Conservation (phyloP, 1,140 invertebrate species). For the Ceratosolen fusciceps region DNA sequence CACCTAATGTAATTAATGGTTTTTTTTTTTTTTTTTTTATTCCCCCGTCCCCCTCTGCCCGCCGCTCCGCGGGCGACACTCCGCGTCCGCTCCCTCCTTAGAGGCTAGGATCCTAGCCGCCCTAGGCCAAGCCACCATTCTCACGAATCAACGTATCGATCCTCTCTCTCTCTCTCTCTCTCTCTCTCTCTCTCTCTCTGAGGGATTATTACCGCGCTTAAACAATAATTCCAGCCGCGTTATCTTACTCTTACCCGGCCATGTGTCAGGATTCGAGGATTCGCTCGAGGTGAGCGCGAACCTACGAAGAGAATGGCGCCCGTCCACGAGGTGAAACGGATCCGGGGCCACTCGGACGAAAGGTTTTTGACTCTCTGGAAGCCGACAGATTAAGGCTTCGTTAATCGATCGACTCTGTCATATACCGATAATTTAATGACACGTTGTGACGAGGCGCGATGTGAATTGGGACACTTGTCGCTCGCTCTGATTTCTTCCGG, state of each 20-base stretch:
- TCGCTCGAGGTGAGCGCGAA: not conserved
- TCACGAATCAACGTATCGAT: too few relatives aligned
- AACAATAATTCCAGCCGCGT: not conserved
- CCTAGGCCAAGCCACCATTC: too few relatives aligned
- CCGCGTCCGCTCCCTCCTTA: too few relatives aligned
- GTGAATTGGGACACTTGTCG: conserved; percentile 36
- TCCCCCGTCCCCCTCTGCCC: too few relatives aligned
- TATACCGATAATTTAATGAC: too few relatives aligned
- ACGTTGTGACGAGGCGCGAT: not conserved
- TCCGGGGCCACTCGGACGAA: too few relatives aligned
- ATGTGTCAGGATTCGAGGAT: not conserved
- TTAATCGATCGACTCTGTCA: not conserved
- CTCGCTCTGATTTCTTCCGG: conserved; percentile 32
- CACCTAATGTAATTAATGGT: not conserved
- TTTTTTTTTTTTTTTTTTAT: not conserved
- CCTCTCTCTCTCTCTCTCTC: too few relatives aligned
- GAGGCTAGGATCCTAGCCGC: too few relatives aligned
- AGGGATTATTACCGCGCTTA: too few relatives aligned
- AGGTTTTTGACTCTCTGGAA: too few relatives aligned
- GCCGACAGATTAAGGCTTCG: not conserved
- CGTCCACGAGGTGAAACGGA: conserved; percentile 9
- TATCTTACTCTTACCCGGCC: not conserved
- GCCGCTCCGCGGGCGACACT: too few relatives aligned
- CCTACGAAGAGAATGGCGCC: conserved; percentile 42
- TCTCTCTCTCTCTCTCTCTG: too few relatives aligned